Evolutionary conservation across 1,140 invertebrate species (phyloP).

Genomic region (Drosophila bocqueti): DNA sequence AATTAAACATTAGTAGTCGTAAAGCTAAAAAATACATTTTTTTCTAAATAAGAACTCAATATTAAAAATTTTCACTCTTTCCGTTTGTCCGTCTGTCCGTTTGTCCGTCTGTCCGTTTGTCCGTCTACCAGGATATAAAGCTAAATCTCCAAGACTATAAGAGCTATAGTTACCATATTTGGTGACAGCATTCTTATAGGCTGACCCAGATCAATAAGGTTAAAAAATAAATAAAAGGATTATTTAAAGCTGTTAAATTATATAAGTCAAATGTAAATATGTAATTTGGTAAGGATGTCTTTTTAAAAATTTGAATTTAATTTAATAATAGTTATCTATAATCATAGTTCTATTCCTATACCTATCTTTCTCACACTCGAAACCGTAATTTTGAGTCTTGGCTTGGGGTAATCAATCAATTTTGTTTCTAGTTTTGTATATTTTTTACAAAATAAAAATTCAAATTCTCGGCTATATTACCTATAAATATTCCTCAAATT

Average conservation of each 20-base stretch:
- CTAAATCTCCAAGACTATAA: no score
- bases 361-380: no score
- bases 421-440: not conserved
- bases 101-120: not conserved
- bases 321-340: no score
- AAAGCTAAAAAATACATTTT: not conserved
- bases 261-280: no score
- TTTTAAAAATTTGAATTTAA: no score
- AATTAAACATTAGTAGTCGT: not conserved
- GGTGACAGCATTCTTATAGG: not conserved
- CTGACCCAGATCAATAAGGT: not conserved
- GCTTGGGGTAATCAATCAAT: not conserved
- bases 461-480: not conserved
- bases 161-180: not conserved
- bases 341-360: no score
- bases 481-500: not conserved
- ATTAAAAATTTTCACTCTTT: not conserved
- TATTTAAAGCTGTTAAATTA: not conserved
- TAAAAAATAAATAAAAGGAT: not conserved
- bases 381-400: not conserved
- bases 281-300: no score
- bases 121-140: not conserved
- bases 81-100: not conserved
- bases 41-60: not conserved
- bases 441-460: not conserved